Evolutionary conservation across 2,888 invertebrate genomes (phyloP).

Genomic region (Mimas tiliae): DNA sequence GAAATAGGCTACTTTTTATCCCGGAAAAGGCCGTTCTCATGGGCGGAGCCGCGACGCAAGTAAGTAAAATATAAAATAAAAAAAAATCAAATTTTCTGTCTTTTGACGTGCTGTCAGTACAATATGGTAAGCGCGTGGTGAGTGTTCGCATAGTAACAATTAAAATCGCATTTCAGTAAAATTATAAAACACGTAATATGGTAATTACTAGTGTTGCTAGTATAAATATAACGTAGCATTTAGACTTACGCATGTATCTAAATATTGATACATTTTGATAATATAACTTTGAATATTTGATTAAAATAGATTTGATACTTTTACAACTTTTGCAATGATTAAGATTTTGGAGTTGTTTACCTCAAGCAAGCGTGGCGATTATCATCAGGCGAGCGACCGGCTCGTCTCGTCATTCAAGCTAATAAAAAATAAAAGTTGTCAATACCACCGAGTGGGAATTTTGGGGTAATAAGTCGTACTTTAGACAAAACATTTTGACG

Average conservation of each 20-base stretch:
- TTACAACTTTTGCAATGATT: background rate
- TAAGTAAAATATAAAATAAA: background rate
- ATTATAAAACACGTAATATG: constrained; percentile 66
- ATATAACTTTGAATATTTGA: background rate
- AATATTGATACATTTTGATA: background rate
- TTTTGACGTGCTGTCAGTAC: constrained; percentile 55
- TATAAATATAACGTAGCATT: background rate
- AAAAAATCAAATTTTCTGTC: background rate
- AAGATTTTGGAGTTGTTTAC: too few relatives aligned
- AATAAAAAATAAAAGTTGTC: too few relatives aligned
- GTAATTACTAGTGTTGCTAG: constrained; percentile 47
- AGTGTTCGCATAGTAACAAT: constrained; percentile 69
- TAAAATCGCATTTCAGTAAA: constrained; percentile 78
- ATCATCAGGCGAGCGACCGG: too few relatives aligned
- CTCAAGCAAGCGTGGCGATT: too few relatives aligned
- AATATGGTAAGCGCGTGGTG: constrained; percentile 46
- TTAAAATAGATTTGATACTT: background rate
- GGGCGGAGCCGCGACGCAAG: too few relatives aligned
- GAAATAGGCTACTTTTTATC: too few relatives aligned
- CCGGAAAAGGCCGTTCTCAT: too few relatives aligned
- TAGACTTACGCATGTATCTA: background rate
- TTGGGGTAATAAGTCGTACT: too few relatives aligned
- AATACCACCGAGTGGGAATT: too few relatives aligned
- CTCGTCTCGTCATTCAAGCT: too few relatives aligned
- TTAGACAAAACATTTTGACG: too few relatives aligned